Evolutionary conservation across 1,140 invertebrate genomes (phyloP).

Genomic region (Drosophila ercepeae): DNA sequence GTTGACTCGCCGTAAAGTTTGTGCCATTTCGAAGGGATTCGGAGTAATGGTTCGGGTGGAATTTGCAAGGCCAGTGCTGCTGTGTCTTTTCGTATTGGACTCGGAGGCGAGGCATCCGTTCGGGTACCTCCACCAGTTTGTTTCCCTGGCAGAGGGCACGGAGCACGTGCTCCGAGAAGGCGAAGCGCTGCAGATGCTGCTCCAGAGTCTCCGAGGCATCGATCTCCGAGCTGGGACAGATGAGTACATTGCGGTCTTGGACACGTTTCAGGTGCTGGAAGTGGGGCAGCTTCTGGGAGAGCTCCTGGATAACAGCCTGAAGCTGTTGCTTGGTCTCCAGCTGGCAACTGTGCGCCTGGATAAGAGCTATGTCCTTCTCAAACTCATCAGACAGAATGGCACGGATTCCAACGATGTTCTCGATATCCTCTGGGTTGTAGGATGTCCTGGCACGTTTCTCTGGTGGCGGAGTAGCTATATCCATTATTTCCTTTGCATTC

Average conservation of each 20-base stretch:
- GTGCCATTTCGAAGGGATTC: constrained; percentile 87
- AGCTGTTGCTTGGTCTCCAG: constrained; percentile 87
- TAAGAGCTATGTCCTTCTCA: constrained; percentile 84
- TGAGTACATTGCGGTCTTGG: constrained; percentile 86
- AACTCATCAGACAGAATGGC: constrained; percentile 86
- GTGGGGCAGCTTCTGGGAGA: constrained; percentile 86
- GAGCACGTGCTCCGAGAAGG: constrained; percentile 52
- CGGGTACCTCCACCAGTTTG: constrained; percentile 86
- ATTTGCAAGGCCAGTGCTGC: constrained; percentile 92
- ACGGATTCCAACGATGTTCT: constrained; percentile 51
- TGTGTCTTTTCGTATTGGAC: constrained; percentile 88
- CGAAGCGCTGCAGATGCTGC: constrained; percentile 40
- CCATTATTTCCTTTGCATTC: constrained; percentile 30
- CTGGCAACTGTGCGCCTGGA: constrained; percentile 86
- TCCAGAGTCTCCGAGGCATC: constrained; percentile 20
- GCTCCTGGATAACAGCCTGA: constrained; percentile 86
- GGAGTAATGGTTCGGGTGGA: constrained; percentile 90
- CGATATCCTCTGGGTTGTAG: neutral
- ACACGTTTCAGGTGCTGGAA: constrained; percentile 91
- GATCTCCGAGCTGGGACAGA: constrained; percentile 84
- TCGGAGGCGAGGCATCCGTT: constrained; percentile 86
- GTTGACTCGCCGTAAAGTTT: constrained; percentile 87
- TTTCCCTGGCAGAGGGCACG: constrained; percentile 84
- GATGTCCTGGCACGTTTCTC: constrained; percentile 31
- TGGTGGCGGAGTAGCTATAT: constrained; percentile 35